These are phyloP conservation scores for Tachina grossa DNA, from an alignment of 2,888 invertebrate genomes.

Conservation along the genomic window DNA sequence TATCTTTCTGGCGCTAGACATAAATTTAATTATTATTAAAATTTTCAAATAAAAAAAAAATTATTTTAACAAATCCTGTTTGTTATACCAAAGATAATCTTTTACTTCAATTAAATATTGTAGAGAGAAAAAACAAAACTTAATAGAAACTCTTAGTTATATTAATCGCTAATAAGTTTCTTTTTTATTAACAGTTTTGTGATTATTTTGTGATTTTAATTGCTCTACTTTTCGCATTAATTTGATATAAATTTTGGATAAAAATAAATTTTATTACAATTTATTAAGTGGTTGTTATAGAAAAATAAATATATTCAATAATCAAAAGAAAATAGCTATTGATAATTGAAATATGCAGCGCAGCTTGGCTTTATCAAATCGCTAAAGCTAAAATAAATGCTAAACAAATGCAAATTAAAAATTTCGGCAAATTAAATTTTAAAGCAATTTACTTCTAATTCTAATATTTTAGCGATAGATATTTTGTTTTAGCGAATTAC, in stretches of 20 bases:
- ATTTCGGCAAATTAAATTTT: too few species aligned
- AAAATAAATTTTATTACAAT: background rate
- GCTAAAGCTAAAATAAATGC: too few species aligned
- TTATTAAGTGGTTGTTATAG: background rate
- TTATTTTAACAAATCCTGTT: conserved; percentile 52
- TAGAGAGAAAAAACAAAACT: background rate
- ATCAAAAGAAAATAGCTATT: too few species aligned
- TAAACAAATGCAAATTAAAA: too few species aligned
- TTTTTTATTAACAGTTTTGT: conserved; percentile 25
- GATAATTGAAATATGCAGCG: too few species aligned
- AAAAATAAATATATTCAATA: background rate
- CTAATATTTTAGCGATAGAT: too few species aligned
- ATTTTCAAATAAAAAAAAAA: conserved; percentile 9
- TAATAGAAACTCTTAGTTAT: conserved; percentile 60
- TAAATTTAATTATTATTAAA: conserved; percentile 50
- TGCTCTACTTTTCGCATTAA: background rate
- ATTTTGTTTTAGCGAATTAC: too few species aligned
- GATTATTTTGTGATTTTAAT: conserved; percentile 39
- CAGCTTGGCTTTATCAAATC: too few species aligned
- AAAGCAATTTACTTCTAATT: too few species aligned
- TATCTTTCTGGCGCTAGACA: conserved; percentile 63
- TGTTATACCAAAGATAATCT: conserved; percentile 45
- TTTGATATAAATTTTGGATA: background rate
- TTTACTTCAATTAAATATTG: conserved; percentile 22
- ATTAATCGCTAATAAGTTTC: conserved; percentile 25